Base-by-base conservation (phyloP, 1,140 invertebrate species). In the Microvelia longipes region DNA sequence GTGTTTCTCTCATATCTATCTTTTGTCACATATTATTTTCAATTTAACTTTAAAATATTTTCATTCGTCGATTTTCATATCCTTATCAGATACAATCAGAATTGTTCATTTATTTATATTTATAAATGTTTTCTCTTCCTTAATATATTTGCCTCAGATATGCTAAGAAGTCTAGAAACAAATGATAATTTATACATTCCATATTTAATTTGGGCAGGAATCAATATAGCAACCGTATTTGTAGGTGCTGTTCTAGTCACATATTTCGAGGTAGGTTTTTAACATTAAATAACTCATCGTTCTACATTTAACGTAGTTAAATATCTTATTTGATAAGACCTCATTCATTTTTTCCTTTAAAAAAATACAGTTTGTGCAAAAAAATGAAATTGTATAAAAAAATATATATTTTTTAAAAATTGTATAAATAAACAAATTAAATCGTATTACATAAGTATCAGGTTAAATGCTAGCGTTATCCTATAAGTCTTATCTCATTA, bases 221-320 rank as follows among this genome's bases (percentile, higher is more conserved):
- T 88, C 67, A 97, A 96, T 81, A 81, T 90, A 66, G 76, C 86
- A 50, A 88, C 92, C 50, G 89, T 93, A 66, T 81, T 91, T 67
- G 83, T 97, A 79, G 94, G 93, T 61, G 84, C 93, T 27, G 73
- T 90, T 69, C 81, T 97, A 73, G 93, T 96, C 28, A 86, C 91
- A 26, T 95, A 90, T 82, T 81, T 94, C 24, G 94, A 95, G 81
- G 88, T 90, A 81, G 80, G 79, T 64, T 26, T 11, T 19, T 19
- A 11, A 19, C 35, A 11, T 60, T 60, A 11, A 60, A 11, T 60
- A n/a, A n/a, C n/a, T 19, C 35, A 11, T 19, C 35, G 11, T 11
- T 11, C 35, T 11, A 11, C 35, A 11, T 19, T 60, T 60, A 11
- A 60, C 19, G 11, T 60, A 11, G 11, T 60, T 60, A 19, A 11